Percentiles rank a stretch among this genome's conserved stretches.
These are phyloP conservation scores for Perizoma flavofasciatum DNA, from an alignment of 2,888 invertebrate species.

Conservation along the genomic window DNA sequence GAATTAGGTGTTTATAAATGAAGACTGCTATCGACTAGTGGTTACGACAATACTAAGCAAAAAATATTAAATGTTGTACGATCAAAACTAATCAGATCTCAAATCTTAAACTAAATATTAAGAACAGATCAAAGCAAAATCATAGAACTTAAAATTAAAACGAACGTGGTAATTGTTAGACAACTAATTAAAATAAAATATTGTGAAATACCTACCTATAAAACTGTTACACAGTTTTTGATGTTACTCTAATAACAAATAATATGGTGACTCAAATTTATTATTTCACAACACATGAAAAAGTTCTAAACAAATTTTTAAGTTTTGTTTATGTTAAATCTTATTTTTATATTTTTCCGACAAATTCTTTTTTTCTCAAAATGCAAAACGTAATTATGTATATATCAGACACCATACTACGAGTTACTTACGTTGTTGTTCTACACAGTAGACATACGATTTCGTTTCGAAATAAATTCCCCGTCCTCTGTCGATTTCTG, in stretches of 20 bases:
- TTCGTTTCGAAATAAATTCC: conserved; percentile 81
- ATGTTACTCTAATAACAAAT: conserved; percentile 59
- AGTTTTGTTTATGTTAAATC: conserved; percentile 7
- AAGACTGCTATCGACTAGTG: conserved; percentile 31
- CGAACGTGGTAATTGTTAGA: conserved; percentile 75
- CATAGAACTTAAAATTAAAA: conserved; percentile 74
- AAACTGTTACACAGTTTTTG: conserved; percentile 74
- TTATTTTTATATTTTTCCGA: background rate
- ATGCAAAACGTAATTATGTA: conserved; percentile 31
- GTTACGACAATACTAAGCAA: conserved; percentile 30
- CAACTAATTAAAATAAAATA: conserved; percentile 70
- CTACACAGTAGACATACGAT: conserved; percentile 83
- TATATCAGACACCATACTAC: conserved; percentile 64
- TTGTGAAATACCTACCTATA: conserved; percentile 75
- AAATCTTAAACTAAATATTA: conserved; percentile 56
- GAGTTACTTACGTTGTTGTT: conserved; percentile 71
- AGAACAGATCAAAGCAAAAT: conserved; percentile 83
- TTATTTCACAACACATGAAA: conserved; percentile 64
- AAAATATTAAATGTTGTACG: conserved; percentile 53
- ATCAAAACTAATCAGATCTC: conserved; percentile 71
- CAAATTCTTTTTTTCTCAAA: background rate
- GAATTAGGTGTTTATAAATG: conserved; percentile 4
- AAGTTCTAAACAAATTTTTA: conserved; percentile 38
- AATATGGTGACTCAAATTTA: conserved; percentile 54
- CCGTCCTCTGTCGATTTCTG: conserved; percentile 59